Evolutionary conservation across 2,113 vertebrate species (phyloP), one percentile per base, ranked within the genome.

Genomic region (Notiomystis cincta): DNA sequence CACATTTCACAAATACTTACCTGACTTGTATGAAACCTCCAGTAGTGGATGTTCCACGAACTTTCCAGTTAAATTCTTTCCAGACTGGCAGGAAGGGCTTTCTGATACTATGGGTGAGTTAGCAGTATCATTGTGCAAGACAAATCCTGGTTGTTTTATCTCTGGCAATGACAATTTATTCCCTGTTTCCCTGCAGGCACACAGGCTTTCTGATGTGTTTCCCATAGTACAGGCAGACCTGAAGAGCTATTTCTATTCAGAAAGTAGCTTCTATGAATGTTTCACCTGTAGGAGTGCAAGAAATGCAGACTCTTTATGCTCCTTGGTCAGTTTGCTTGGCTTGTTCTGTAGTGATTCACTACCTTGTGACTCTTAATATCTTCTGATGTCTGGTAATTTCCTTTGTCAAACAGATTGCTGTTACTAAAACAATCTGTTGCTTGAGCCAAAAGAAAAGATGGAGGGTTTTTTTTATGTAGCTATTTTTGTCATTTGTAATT

Each of bases 351-450:
- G 61, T 93, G 93, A 96, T 72, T 94, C 91, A 91, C 65, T 48
- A 15, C n/a, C 73, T 61, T 79, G 81, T 93, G 89, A 95, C 57
- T 90, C 70, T 71, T 87, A 92, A 24, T 82, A 64, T 38, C 19
- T 85, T 81, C 60, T 91, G 44, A 76, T 90, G 73, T 60, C 40
- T 84, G 69, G 19, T 81, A 64, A 61, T 70, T 87, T 88, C 30
- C 73, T 78, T 86, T 82, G 42, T 60, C 56, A 81, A 47, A 58
- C 91, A 93, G 86, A 84, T 95, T 87, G 81, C 15, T 91, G 77
- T 61, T 97, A 47, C 30, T 82, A 28, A 81, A 95, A 9, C 89
- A 87, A 62, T 91, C 83, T 95, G 89, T 71, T 93, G 60, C 48
- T 90, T 21, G 44, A 82, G 50, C 40, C 3, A 2, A 57, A 93